phyloP scores from a whole-genome alignment of 2,888 invertebrate genomes.

The Hylaea fasciaria region DNA sequence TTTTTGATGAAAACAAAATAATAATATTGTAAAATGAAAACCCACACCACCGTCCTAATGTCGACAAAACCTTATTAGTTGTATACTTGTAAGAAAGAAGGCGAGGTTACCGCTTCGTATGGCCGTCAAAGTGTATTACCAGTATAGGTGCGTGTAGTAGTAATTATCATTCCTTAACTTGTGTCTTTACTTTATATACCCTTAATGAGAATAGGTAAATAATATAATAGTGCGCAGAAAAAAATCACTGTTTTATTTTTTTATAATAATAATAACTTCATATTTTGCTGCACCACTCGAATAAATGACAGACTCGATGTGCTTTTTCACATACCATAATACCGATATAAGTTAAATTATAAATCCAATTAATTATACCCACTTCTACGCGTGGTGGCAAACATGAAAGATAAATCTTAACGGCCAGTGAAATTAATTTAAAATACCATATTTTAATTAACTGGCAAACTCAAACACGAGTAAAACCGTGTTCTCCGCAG shows the following conservation, averaged over 20 bases:
- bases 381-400: constrained; percentile 8
- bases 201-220: not conserved
- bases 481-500: constrained; percentile 37
- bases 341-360: constrained; percentile 7
- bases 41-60: no score
- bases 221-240: not conserved
- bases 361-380: constrained; percentile 16
- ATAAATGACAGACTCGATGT: not conserved
- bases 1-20: no score
- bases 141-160: no score
- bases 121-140: no score
- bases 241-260: not conserved
- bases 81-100: no score
- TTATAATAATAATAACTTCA: no score
- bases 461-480: constrained; percentile 44
- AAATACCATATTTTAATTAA: constrained; percentile 49
- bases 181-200: no score
- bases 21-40: no score
- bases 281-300: not conserved
- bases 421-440: constrained; percentile 41
- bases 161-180: no score
- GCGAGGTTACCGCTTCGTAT: no score
- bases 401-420: constrained; percentile 26
- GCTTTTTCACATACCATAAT: not conserved
- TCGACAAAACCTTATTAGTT: no score